phyloP scores from a whole-genome alignment of 2,113 vertebrate species.

The Leptocoma aspasia region DNA sequence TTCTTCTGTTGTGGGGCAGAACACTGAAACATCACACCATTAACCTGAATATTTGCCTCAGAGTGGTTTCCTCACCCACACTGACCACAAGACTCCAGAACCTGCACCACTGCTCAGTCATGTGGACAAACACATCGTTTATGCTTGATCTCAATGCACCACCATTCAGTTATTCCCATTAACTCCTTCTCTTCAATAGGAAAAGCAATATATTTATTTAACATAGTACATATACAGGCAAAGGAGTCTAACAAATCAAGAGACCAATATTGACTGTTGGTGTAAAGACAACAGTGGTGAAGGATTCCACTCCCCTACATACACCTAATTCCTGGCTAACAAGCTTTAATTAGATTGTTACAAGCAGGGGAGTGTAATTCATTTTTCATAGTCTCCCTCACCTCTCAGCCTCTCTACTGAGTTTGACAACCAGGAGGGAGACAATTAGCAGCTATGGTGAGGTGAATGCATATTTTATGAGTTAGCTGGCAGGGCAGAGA shows the following conservation, averaged over 20 bases:
- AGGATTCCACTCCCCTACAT: background rate
- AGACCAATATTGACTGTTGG: background rate
- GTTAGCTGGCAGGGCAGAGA: background rate
- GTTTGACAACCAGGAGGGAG: background rate
- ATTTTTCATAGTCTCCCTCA: conserved; percentile 17
- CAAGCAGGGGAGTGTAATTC: background rate
- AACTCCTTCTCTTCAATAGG: background rate
- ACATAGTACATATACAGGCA: background rate
- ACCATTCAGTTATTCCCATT: background rate
- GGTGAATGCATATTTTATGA: conserved; percentile 4
- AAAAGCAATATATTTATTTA: background rate
- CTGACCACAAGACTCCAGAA: background rate
- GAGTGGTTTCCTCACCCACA: background rate
- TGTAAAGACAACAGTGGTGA: background rate
- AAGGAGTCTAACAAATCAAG: background rate
- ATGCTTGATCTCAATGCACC: background rate
- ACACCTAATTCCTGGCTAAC: background rate
- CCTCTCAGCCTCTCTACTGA: background rate
- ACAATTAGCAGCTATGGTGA: conserved; percentile 3
- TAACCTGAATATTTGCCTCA: background rate
- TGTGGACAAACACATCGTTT: background rate
- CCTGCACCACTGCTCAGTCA: background rate
- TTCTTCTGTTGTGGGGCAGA: background rate
- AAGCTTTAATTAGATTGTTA: background rate
- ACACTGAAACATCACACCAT: background rate